Base-by-base conservation (phyloP, 2,888 invertebrate species). In the Drosophila kuntzei region DNA sequence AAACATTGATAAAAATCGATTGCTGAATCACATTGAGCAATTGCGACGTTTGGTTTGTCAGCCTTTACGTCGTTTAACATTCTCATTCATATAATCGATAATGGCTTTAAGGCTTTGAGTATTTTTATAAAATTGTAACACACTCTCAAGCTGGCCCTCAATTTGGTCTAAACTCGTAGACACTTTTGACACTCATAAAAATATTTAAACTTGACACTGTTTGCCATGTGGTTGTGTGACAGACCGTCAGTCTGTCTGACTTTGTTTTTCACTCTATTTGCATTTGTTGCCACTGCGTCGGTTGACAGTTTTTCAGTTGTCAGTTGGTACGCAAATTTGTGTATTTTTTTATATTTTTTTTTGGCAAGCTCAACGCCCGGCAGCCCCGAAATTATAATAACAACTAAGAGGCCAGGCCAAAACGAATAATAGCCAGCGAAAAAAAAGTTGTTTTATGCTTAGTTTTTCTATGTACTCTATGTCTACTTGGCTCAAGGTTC, bases 141-240 rank as follows among this genome's bases (percentile, higher is more conserved):
- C 16, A 50, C 46, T 50, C 36, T 34, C n/a, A 7, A 50, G 49
- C 25, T 43, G 39, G 47, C 51, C 49, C 76, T 49, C 39, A 14
- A 20, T 32, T 46, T 39, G 51, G 12, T 27, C 68, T 16, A 55
- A 22, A 27, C 27, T 36, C 14, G 11, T 43, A 46, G 27, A 71
- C 63, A 70, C 58, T 41, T 78, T 62, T 60, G 63, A 50, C 61
- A 63, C 67, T 55, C 61, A 70, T 54, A 70, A 71, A 71, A 53
- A 65, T 78, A 60, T 71, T 78, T 80, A 78, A 87, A 88, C 88
- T 87, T 84, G 84, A 84, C 84, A 86, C 75, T 75, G 54, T 85
- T 81, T 77, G 46, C 25, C 60, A 32, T 44, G 49, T 54, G 32
- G 57, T 58, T 60, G 51, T 61, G 37, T 54, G 46, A 34, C 47